Conservation (phyloP, 2,113 vertebrate genomes). For the Microcebus murinus region DNA sequence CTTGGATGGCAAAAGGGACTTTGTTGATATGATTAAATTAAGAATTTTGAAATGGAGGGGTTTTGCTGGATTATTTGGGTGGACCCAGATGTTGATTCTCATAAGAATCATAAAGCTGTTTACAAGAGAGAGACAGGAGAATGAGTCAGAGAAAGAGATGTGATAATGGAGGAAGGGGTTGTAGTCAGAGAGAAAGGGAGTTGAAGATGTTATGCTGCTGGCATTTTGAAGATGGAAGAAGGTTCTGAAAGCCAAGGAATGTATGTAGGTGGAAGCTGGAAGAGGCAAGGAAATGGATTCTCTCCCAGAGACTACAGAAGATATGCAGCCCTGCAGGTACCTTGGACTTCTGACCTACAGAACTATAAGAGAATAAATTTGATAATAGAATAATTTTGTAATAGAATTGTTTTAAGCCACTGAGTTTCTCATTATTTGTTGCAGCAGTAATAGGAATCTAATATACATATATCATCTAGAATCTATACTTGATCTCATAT, state of each 20-base stretch:
- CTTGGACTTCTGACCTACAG: neutral
- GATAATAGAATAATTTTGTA: neutral
- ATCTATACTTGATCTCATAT: neutral
- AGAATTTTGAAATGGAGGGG: neutral
- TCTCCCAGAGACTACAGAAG: neutral
- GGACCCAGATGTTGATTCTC: neutral
- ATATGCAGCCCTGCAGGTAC: neutral
- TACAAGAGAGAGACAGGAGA: neutral
- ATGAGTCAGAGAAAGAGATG: neutral
- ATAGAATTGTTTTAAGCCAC: neutral
- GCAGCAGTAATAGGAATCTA: neutral
- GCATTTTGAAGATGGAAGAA: neutral
- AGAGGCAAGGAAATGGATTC: neutral
- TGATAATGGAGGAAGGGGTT: neutral
- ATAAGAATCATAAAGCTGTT: neutral
- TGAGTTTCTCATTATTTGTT: neutral
- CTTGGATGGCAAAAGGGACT: neutral
- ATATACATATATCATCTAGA: neutral
- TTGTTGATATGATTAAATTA: neutral
- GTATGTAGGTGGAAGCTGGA: neutral
- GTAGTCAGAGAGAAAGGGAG: neutral
- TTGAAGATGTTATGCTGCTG: neutral
- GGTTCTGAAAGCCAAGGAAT: neutral
- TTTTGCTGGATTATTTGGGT: neutral
- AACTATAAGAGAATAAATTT: neutral